Percentiles rank a stretch among this genome's conserved stretches.
Evolutionary conservation across 37 sponge, comb jelly and placozoan genomes (phyloP).

Genomic region (Oopsacas minuta): DNA sequence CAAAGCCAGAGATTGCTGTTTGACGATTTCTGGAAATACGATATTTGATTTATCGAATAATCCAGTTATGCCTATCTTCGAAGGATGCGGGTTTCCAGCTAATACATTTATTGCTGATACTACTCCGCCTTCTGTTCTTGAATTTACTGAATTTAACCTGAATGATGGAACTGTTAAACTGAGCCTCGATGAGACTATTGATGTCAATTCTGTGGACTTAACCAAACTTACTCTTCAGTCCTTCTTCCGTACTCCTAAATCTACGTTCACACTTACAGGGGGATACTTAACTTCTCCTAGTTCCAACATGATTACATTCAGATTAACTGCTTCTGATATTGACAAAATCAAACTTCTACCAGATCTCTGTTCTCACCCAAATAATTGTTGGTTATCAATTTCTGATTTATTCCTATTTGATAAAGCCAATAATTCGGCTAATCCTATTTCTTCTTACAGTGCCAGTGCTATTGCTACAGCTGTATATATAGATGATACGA

Average conservation of each 20-base stretch:
- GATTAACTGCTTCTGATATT: slow-evolving; percentile 36
- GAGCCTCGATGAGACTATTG: slow-evolving; percentile 72
- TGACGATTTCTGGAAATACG: slow-evolving; percentile 33
- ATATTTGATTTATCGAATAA: slow-evolving; percentile 49
- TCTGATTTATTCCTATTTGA: slow-evolving; percentile 29
- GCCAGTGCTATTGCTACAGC: slow-evolving; percentile 38
- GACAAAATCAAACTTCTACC: slow-evolving; percentile 48
- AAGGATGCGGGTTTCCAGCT: slow-evolving; percentile 61
- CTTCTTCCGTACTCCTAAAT: slow-evolving; percentile 51
- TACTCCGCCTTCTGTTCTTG: slow-evolving; percentile 40
- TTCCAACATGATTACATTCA: slow-evolving; percentile 29
- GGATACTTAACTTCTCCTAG: slow-evolving; percentile 34
- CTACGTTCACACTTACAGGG: slow-evolving; percentile 39
- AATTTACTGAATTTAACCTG: slow-evolving; percentile 56
- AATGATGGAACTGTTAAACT: slow-evolving; percentile 36
- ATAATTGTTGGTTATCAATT: slow-evolving; percentile 79
- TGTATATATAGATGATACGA: slow-evolving; percentile 44
- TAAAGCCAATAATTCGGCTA: slow-evolving; percentile 50
- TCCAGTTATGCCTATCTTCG: slow-evolving; percentile 52
- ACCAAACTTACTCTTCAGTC: slow-evolving; percentile 55
- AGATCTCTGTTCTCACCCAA: slow-evolving; percentile 57
- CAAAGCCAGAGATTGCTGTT: slow-evolving; percentile 53
- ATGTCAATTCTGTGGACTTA: slow-evolving; percentile 43
- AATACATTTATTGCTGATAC: slow-evolving; percentile 40
- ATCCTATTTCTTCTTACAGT: not conserved